Base-by-base conservation (phyloP, 2,888 invertebrate species). In the Agrotis exclamationis region DNA sequence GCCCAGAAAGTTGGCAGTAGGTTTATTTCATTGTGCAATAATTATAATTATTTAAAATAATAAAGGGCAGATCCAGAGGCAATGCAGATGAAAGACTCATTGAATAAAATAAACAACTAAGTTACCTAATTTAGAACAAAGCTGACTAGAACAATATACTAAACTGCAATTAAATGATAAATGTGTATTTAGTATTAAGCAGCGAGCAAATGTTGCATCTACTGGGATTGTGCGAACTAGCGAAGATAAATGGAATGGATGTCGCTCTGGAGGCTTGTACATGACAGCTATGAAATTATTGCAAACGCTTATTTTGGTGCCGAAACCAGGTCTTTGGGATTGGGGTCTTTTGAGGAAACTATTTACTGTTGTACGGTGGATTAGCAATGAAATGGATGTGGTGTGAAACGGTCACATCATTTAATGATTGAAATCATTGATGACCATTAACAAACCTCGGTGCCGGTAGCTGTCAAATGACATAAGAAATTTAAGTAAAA, bases 161-260 rank as follows among this genome's bases (percentile, higher is more conserved):
- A 63, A 66, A 70, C 22, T 60, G 47, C 80, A 66, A 70, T 70
- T 74, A 65, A 70, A 68, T 74, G 82, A 75, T 70, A 82, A 72
- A 70, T 66, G 54, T 73, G 24, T 70, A 74, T 77, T 69, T 60
- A 63, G 63, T 56, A 63, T 68, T 74, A 72, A 74, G 60, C 54
- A 62, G 62, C 63, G 24, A 73, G 69, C 79, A 80, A 76, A 81
- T 78, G 70, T 72, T 60, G 66, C 60, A 64, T 74, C 74, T 76
- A 73, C 64, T 76, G 79, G 82, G 82, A 74, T 70, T 63, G 50
- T 58, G 73, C 71, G 80, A 87, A 85, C 80, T 83, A 85, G 86
- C 85, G 73, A 84, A 88, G 89, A 88, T 91, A 90, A 91, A 90
- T 88, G 85, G 78, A 89, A 90, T 87, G 85, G 86, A 91, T 91